Base-by-base conservation (phyloP, 2,113 vertebrate genomes). In the Barnardius zonarius region DNA sequence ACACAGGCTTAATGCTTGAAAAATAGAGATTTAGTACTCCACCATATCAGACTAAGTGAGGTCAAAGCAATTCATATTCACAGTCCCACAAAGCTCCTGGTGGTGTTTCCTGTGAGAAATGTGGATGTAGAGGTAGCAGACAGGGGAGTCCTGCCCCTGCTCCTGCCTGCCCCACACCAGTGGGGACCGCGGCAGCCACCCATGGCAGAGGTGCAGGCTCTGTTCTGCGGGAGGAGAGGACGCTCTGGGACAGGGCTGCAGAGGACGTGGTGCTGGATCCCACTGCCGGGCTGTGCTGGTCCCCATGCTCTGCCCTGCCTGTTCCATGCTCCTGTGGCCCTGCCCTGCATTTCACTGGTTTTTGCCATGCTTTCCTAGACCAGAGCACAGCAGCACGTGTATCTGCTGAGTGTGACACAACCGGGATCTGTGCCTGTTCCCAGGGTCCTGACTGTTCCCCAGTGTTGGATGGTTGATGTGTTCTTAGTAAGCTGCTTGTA, bases 41-140 rank as follows among this genome's bases (percentile, higher is more conserved):
- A 16, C 92, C 76, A 9, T 96, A 96, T 96, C 95, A 88, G 81
- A 95, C 91, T 91, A 92, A 96, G 96, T 88, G 93, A 96, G 93
- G 95, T 97, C 96, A 97, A 96, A 96, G 88, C 94, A 90, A 96
- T 96, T 96, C 90, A 82, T 95, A 96, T 88, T 84, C 95, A 83
- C 68, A 4, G 92, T 81, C 94, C 85, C 84, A 17, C 93, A 68
- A 66, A 92, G 73, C 94, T 96, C 93, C 78, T 61, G 80, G 39
- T 8, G 43, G 89, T 25, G 57, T 17, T 90, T 86, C 55, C 85
- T 72, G 39, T 24, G 64, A 70, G 86, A 82, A 39, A 81, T 25
- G 59, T 5, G 35, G 28, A 52, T 28, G 68, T 24, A 43, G 39
- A 72, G 64, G 39, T 30, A 37, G 39, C 57, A 46, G 39, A 35